phyloP scores from a whole-genome alignment of 2,797 vertebrate genomes.

The Margarornis squamiger region DNA sequence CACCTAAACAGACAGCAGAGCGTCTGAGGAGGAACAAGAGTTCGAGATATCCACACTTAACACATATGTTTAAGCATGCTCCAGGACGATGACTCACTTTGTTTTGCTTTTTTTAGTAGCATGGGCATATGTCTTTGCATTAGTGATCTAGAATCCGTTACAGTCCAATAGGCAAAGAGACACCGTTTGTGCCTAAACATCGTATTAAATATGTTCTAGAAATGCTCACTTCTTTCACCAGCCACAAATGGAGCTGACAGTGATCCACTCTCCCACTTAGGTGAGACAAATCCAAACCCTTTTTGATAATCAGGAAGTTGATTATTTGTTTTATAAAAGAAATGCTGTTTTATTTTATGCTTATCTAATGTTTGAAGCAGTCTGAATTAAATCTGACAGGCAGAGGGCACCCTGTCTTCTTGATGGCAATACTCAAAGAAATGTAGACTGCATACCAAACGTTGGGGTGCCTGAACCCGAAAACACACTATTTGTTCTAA shows the following conservation, averaged over 20 bases:
- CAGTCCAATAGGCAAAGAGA: neutral
- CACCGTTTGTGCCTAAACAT: neutral
- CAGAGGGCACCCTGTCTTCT: constrained; percentile 39
- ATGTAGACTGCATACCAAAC: neutral
- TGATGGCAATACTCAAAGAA: neutral
- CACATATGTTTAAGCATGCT: neutral
- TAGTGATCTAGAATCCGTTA: neutral
- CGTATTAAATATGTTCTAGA: neutral
- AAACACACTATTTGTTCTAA: neutral
- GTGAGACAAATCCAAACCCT: neutral
- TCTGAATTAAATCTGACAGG: constrained; percentile 19
- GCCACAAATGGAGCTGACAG: rapidly evolving
- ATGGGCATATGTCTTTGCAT: neutral
- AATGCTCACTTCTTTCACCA: neutral
- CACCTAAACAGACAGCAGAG: neutral
- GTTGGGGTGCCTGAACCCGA: neutral
- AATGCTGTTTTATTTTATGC: neutral
- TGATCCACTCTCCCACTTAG: neutral
- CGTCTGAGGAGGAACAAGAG: neutral
- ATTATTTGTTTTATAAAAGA: neutral
- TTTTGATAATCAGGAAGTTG: neutral
- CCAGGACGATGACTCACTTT: neutral
- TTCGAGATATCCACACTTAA: neutral
- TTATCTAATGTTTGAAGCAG: neutral
- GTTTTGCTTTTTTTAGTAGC: neutral